Conservation (phyloP, 2,888 invertebrate species). For the Dexiosoma caninum region DNA sequence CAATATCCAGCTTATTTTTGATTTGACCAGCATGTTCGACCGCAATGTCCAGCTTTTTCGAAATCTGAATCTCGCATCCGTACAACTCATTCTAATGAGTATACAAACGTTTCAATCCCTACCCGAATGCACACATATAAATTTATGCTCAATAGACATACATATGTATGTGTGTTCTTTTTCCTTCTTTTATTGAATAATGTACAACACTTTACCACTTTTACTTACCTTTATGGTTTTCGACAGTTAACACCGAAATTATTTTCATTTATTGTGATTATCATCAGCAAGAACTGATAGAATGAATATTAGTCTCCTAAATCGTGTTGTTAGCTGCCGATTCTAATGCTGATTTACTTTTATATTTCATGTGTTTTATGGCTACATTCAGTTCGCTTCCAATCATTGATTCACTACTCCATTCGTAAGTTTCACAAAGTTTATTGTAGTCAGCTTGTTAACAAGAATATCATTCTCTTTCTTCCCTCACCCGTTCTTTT, state of each 20-base stretch:
- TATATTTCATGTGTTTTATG: background rate
- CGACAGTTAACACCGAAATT: conserved; percentile 18
- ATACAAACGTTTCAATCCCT: too few species aligned
- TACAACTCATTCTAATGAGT: too few species aligned
- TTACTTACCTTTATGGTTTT: conserved; percentile 37
- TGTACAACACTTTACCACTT: conserved; percentile 30
- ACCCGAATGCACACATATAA: too few species aligned
- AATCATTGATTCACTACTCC: conserved; percentile 3
- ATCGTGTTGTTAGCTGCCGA: background rate
- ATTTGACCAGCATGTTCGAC: too few species aligned
- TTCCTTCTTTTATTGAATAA: conserved; percentile 32
- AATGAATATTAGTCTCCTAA: conserved; percentile 8
- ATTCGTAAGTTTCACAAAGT: background rate
- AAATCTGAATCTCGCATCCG: too few species aligned
- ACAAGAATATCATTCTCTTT: background rate
- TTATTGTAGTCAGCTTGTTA: conserved; percentile 9
- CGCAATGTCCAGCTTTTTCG: too few species aligned
- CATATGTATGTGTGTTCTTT: background rate
- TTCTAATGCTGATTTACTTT: conserved; percentile 7
- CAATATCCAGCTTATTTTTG: too few species aligned
- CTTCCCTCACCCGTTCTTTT: background rate
- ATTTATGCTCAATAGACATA: background rate
- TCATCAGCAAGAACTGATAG: conserved; percentile 32
- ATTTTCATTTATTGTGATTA: background rate
- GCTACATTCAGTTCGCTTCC: background rate